Base-by-base conservation (phyloP, 2,797 vertebrate species). In the Oryzias sinensis region DNA sequence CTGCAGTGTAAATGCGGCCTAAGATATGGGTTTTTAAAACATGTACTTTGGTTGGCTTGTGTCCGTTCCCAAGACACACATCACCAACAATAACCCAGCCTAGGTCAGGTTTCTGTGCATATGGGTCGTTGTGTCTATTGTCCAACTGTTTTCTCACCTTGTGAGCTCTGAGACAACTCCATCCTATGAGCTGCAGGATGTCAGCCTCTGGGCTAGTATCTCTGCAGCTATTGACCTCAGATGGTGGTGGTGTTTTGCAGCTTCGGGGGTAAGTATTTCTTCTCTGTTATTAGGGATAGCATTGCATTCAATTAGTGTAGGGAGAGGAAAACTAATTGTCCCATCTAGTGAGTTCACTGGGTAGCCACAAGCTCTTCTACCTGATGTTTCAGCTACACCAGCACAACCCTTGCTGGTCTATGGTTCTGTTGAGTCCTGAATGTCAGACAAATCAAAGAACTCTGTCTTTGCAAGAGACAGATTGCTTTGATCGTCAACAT, bases 361-460 rank as follows among this genome's bases (percentile, higher is more conserved):
- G 1, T 53, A 66, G 5, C 15, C 20, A 9, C 25, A 48, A 5
- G 61, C 71, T 41, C 54, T 68, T 47, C 59, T 70, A 13, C 63
- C 68, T 0, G 9, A 1, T 9, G 33, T 4, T 6, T 80, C 15
- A 3, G 55, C 29, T 6, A 66, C 16, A 11, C 67, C 59, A 25
- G 55, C 20, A 25, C 76, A 79, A 2, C 59, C 72, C 27, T 11
- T 68, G 1, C 73, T 3, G 0, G 24, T 24, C 37, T 74, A 80
- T 4, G 59, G 61, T 4, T 46, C 17, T 0, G 4, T 44, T 9
- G 56, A 29, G 11, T 43, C 14, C 48, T 59, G 24, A 1, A 55
- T 7, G 7, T 61, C 43, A 16, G 72, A 82, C 0, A 68, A 13
- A 11, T 75, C 45, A 24, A 82, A 84, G 16, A 80, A 74, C 43